Base-by-base conservation (phyloP, 2,797 vertebrate genomes). In the Pseudochromis fuscus region DNA sequence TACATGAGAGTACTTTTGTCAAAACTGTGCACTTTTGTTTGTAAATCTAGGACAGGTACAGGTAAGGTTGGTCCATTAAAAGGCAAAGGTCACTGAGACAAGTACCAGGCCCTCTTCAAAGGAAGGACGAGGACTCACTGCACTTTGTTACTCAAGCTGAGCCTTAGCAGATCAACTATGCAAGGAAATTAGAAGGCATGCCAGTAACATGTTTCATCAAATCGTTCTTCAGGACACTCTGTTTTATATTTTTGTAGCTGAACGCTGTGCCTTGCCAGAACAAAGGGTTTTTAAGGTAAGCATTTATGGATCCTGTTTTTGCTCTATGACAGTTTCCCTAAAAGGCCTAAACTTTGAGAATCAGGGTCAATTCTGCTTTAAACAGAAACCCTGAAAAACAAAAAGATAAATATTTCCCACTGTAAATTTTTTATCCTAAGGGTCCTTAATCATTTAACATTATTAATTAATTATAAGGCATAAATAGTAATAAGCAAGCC, bases 81-180 rank as follows among this genome's bases (percentile, higher is more conserved):
- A 74, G 76, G 63, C 78, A 88, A 90, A 89, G 86, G 84, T 88
- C 42, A 18, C 31, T 18, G 5, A 49, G 46, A 75, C 46, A 30
- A 60, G 45, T 9, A 19, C n/a, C 56, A 76, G 65, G 27, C 15
- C 28, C 23, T 71, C 37, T 25, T 31, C 30, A 45, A 0, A 52
- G 35, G 24, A 42, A 42, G 46, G 46, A 69, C 33, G 52, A 38
- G 18, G 35, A 33, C 6, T 49, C 61, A 46, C 67, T 49, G 49
- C 37, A 38, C 23, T 59, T 51, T 65, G 50, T 38, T 67, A 31
- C 38, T 70, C 23, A 71, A 33, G 6, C n/a, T 30, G 5, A 6
- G 40, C 56, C 33, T 21, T 1, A 15, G n/a, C 9, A 66, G 45
- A 71, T n/a, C 37, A 42, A 68, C 30, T 50, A 31, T 56, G 28